Evolutionary conservation across 2,113 vertebrate species (phyloP), one percentile per base, ranked within the genome.

Genomic region (Spea bombifrons): DNA sequence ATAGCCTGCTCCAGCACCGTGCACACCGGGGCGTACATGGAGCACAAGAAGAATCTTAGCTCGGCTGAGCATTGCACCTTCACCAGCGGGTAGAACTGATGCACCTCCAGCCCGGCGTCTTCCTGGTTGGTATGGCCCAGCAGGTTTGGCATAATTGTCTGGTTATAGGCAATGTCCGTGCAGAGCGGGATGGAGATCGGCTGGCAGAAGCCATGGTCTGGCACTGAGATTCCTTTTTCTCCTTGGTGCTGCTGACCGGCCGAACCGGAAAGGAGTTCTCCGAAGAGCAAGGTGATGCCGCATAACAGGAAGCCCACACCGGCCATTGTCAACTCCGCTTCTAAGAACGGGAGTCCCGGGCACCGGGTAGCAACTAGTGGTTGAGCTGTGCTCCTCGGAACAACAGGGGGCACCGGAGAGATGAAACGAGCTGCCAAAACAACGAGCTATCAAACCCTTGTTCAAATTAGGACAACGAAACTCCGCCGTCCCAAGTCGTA

Each of bases 171-270:
- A n/a, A 96, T 91, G 86, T 95, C 92, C 66, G 95, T 96, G 88
- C 95, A 96, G 7, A 96, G 89, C 5, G 95, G 95, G 81, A 96
- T 96, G 73, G 95, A 96, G 78, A 96, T 96, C 80, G 94, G 94
- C 76, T 96, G 95, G 78, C 95, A 96, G 84, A 93, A 92, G 71
- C 93, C 92, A 65, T 94, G 94, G 13, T 94, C 93, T 0, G 92
- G 94, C n/a, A 93, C 82, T 0, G 91, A 93, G 77, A 94, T 91
- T 15, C 89, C 91, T 71, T 90, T 91, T 81, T 94, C 91, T 3
- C 93, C 94, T 53, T 93, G 92, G 77, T 92, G 88, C 61, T 93
- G 93, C 45, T 76, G 83, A 9, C 86, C 85, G 5, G 81, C 75
- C 3, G 84, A 73, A 15, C 85, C 83, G 68, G 84, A 64, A 64